Evolutionary conservation across 2,888 invertebrate species (phyloP).

Genomic region (Hetaerina titia): DNA sequence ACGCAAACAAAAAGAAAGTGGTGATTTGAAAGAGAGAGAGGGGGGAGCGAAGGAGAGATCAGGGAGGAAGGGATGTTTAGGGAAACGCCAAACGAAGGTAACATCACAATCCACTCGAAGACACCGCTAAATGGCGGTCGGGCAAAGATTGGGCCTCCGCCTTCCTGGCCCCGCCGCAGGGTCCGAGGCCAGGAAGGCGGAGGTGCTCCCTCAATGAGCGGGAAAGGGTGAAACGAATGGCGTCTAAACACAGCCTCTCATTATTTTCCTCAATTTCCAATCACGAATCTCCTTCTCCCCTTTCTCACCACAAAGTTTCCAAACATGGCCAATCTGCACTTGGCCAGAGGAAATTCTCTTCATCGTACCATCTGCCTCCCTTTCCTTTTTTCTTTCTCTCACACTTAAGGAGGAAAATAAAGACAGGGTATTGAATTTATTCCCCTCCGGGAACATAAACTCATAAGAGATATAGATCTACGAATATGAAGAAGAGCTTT

Average conservation of each 20-base stretch:
- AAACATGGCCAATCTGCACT: background rate
- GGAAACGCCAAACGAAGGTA: conserved; percentile 36
- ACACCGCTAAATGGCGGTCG: conserved; percentile 38
- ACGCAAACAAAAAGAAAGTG: background rate
- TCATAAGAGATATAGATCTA: no score
- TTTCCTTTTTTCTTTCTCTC: background rate
- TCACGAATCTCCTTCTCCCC: background rate
- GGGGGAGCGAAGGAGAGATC: background rate
- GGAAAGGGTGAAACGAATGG: background rate
- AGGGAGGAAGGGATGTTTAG: background rate
- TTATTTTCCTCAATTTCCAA: background rate
- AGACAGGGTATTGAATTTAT: background rate
- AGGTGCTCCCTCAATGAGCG: background rate
- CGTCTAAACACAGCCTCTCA: background rate
- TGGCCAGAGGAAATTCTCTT: background rate
- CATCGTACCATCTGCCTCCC: background rate
- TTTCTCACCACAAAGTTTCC: background rate
- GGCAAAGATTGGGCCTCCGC: background rate
- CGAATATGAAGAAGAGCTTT: no score
- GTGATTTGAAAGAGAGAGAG: background rate
- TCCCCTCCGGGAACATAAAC: no score
- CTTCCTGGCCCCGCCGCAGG: background rate
- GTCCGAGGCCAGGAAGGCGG: background rate
- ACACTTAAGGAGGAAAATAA: background rate
- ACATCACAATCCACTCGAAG: conserved; percentile 44